These are phyloP conservation scores for Nymphalis urticae DNA, from an alignment of 2,888 invertebrate species.

Conservation along the genomic window DNA sequence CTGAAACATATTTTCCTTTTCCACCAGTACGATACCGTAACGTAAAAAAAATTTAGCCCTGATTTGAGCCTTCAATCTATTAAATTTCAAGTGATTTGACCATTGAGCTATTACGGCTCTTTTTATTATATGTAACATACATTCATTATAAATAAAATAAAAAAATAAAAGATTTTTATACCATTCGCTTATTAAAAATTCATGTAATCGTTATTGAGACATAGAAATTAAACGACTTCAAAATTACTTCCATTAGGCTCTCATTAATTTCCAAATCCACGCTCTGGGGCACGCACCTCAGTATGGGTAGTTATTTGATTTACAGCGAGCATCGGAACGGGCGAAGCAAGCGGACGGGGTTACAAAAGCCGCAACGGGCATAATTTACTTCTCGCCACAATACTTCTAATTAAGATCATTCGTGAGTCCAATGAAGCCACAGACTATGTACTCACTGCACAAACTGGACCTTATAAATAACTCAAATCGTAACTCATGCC, in stretches of 20 bases:
- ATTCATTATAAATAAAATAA: constrained; percentile 35
- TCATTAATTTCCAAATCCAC: constrained; percentile 76
- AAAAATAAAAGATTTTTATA: constrained; percentile 64
- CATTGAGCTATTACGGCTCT: no score
- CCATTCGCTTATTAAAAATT: constrained; percentile 71
- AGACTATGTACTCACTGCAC: constrained; percentile 67
- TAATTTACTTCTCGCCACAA: constrained; percentile 74
- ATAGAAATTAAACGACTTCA: constrained; percentile 67
- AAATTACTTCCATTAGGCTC: constrained; percentile 72
- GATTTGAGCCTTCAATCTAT: no score
- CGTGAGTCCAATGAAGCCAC: constrained; percentile 69
- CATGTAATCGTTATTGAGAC: constrained; percentile 65
- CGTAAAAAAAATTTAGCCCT: no score
- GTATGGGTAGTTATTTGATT: constrained; percentile 66
- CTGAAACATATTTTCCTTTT: no score
- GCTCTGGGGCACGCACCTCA: constrained; percentile 63
- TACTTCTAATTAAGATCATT: constrained; percentile 80
- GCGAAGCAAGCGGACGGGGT: constrained; percentile 46
- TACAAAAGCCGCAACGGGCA: constrained; percentile 60
- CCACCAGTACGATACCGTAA: no score
- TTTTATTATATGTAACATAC: no score
- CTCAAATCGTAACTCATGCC: constrained; percentile 72
- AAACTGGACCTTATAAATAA: constrained; percentile 78
- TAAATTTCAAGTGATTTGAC: no score
- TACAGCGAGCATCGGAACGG: constrained; percentile 52